Evolutionary conservation across 2,888 invertebrate genomes (phyloP).

Genomic region (Trachelus tabidus): DNA sequence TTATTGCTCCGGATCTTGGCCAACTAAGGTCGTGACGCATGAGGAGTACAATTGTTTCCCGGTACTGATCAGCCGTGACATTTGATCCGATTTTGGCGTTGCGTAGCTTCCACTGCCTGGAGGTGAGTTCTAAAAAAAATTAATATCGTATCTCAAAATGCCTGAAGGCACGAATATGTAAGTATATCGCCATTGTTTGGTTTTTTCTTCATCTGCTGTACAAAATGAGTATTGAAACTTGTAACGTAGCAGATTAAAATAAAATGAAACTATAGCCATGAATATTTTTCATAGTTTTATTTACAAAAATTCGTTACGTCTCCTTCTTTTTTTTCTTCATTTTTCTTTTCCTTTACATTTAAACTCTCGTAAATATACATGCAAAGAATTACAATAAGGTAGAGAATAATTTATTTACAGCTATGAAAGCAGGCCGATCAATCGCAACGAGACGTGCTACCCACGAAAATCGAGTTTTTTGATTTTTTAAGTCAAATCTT

Average conservation of each 20-base stretch:
- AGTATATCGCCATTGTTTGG: not conserved
- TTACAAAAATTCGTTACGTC: conserved; percentile 43
- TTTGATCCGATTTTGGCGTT: conserved; percentile 3
- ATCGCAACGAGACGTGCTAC: not conserved
- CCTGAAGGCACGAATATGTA: not conserved
- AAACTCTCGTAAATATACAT: not conserved
- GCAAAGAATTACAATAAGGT: conserved; percentile 24
- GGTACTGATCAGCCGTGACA: conserved; percentile 15
- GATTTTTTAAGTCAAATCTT: not conserved
- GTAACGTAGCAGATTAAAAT: not conserved
- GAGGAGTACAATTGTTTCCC: not conserved
- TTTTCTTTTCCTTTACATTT: not conserved
- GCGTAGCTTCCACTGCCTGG: not conserved
- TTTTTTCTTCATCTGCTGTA: not conserved
- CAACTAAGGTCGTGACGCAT: conserved; percentile 2
- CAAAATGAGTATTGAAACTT: not conserved
- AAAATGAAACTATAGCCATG: not conserved
- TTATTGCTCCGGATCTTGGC: not conserved
- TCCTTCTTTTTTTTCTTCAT: not conserved
- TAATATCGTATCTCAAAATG: not conserved
- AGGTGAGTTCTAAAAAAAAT: not conserved
- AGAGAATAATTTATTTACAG: conserved; percentile 51
- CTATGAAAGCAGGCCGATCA: conserved; percentile 1
- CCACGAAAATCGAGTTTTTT: not conserved
- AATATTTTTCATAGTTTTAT: conserved; percentile 34